Conservation (phyloP, 2,113 vertebrate genomes). For the Junco hyemalis region DNA sequence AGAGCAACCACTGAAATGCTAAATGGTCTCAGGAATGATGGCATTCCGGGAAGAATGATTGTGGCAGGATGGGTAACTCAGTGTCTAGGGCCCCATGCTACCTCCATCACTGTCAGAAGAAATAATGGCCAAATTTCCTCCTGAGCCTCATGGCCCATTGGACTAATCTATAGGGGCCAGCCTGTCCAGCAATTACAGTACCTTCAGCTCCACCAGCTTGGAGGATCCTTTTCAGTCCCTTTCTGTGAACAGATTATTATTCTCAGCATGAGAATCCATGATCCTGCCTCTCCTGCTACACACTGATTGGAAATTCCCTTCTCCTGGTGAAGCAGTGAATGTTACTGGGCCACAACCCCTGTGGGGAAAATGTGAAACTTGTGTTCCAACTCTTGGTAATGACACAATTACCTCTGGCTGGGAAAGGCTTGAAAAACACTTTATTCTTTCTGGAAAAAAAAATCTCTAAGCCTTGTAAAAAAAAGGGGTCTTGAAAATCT, state of each 20-base stretch:
- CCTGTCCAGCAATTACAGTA: background rate
- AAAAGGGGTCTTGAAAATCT: background rate
- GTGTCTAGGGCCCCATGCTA: background rate
- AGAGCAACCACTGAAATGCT: background rate
- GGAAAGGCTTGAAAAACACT: background rate
- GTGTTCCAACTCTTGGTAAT: background rate
- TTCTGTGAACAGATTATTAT: background rate
- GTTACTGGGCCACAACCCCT: background rate
- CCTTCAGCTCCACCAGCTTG: background rate
- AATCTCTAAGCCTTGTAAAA: background rate
- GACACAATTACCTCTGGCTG: background rate
- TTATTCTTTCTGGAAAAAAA: background rate
- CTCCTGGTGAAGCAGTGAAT: rapidly evolving
- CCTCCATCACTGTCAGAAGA: slow-evolving; percentile 39
- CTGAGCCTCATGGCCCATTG: slow-evolving; percentile 15
- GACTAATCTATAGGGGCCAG: background rate
- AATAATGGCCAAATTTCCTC: slow-evolving; percentile 51
- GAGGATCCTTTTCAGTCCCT: background rate
- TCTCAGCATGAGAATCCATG: background rate
- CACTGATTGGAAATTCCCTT: background rate
- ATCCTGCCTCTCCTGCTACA: background rate
- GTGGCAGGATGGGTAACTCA: slow-evolving; percentile 31
- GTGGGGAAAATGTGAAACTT: background rate
- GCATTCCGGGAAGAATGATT: slow-evolving; percentile 46
- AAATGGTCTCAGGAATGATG: slow-evolving; percentile 38